phyloP scores from a whole-genome alignment of 2,888 invertebrate species.

The Sphaerophoria taeniata region DNA sequence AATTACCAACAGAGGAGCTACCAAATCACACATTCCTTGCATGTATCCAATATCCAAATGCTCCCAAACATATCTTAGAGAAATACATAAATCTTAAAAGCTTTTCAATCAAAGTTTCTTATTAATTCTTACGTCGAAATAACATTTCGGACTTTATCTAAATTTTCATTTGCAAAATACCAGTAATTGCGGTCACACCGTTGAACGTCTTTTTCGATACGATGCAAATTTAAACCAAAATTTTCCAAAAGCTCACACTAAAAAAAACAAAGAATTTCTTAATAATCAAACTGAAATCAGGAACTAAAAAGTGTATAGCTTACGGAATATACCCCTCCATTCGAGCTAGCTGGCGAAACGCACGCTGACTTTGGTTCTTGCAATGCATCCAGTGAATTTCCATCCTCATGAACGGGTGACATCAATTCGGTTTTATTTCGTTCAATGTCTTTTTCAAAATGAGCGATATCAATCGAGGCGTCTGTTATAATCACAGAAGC shows the following conservation, averaged over 20 bases:
- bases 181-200: conserved; percentile 97
- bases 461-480: conserved; percentile 87
- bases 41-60: conserved; percentile 97
- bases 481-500: conserved; percentile 87
- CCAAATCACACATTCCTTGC: conserved; percentile 99
- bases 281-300: background rate
- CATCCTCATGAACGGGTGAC: conserved; percentile 84
- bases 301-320: conserved; percentile 78
- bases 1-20: conserved; percentile 95
- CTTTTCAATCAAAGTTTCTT: background rate
- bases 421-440: conserved; percentile 83
- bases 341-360: conserved; percentile 94
- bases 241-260: conserved; percentile 93
- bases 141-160: conserved; percentile 95
- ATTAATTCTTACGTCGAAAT: conserved; percentile 93
- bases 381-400: conserved; percentile 80
- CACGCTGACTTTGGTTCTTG: conserved; percentile 86
- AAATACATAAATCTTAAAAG: background rate
- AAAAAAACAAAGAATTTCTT: conserved; percentile 79
- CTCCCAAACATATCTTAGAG: conserved; percentile 95
- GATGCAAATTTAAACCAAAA: conserved; percentile 94
- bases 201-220: conserved; percentile 98
- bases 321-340: conserved; percentile 94
- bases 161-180: conserved; percentile 94
- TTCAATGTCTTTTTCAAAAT: conserved; percentile 80